These are phyloP conservation scores for Euclidia mi DNA, from an alignment of 2,888 invertebrate species.

Conservation along the genomic window DNA sequence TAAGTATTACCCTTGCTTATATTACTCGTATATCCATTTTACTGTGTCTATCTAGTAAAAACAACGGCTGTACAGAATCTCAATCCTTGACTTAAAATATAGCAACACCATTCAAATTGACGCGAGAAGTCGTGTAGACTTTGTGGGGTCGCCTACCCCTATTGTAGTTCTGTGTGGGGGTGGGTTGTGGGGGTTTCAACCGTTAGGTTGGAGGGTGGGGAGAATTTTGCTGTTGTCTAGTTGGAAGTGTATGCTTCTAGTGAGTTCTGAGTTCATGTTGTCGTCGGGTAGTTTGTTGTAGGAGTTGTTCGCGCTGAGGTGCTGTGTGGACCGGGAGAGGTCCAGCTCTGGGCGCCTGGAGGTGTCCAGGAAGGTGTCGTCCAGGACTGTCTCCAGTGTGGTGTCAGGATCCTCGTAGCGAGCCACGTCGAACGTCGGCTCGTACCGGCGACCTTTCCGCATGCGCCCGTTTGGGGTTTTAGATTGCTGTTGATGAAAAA, in stretches of 20 bases:
- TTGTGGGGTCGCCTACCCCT: conserved; percentile 83
- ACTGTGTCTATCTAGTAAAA: conserved; percentile 58
- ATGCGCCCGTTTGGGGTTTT: conserved; percentile 82
- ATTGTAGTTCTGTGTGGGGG: conserved; percentile 70
- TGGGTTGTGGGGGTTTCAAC: conserved; percentile 68
- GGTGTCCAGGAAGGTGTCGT: conserved; percentile 71
- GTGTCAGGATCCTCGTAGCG: conserved; percentile 67
- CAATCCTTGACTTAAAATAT: conserved; percentile 64
- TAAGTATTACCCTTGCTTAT: conserved; percentile 56
- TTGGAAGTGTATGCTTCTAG: conserved; percentile 66
- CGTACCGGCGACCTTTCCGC: conserved; percentile 69
- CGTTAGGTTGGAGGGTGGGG: conserved; percentile 85
- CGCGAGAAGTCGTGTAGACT: conserved; percentile 54
- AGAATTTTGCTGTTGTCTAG: conserved; percentile 80
- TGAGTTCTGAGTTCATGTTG: conserved; percentile 86
- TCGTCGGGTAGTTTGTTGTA: conserved; percentile 82
- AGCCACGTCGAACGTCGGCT: conserved; percentile 55
- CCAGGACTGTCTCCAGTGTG: conserved; percentile 73
- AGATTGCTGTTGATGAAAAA: conserved; percentile 61
- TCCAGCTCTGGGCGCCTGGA: conserved; percentile 70
- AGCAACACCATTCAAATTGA: conserved; percentile 69
- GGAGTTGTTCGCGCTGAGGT: conserved; percentile 61
- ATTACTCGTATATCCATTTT: conserved; percentile 67
- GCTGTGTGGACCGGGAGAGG: conserved; percentile 47
- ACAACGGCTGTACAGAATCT: conserved; percentile 77